Conservation (phyloP, 1,140 invertebrate species). For the Drosophila pectinifera region DNA sequence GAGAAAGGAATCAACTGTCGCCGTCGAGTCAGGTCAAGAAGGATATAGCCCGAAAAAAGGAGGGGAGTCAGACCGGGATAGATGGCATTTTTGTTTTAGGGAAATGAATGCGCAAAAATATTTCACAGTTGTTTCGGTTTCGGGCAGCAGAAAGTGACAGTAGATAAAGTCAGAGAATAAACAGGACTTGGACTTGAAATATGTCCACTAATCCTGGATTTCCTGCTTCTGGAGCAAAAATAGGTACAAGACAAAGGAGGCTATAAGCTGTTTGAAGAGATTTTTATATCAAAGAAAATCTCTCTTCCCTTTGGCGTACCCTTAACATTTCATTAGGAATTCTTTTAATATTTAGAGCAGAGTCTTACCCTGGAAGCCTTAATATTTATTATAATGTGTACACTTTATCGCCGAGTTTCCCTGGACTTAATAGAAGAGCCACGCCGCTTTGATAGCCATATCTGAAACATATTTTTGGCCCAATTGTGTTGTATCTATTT, state of each 20-base stretch:
- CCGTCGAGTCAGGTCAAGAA: slow-evolving; percentile 51
- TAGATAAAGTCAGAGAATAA: not conserved
- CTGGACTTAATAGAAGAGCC: not conserved
- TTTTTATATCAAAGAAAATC: not conserved
- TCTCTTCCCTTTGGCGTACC: too few species aligned
- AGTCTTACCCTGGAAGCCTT: not conserved
- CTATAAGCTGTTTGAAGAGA: too few species aligned
- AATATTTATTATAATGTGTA: not conserved
- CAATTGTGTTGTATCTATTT: slow-evolving; percentile 37
- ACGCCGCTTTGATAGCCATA: slow-evolving; percentile 16
- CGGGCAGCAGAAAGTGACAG: slow-evolving; percentile 4
- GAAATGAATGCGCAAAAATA: slow-evolving; percentile 33
- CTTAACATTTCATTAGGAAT: too few species aligned
- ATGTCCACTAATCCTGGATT: too few species aligned
- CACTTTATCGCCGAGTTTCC: not conserved
- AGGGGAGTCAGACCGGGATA: slow-evolving; percentile 11
- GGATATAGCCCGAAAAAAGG: slow-evolving; percentile 17
- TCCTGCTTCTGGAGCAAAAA: too few species aligned
- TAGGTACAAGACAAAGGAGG: too few species aligned
- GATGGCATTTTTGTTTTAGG: slow-evolving; percentile 19
- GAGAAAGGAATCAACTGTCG: slow-evolving; percentile 29
- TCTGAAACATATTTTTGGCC: slow-evolving; percentile 20
- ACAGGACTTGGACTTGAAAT: not conserved
- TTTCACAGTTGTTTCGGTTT: slow-evolving; percentile 24
- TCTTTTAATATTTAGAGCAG: not conserved